A percentile compares a stretch with the other conserved stretches of the same genome.
phyloP scores from a whole-genome alignment of 1,140 invertebrate genomes.

The Pseudomyrmex dendroicus region DNA sequence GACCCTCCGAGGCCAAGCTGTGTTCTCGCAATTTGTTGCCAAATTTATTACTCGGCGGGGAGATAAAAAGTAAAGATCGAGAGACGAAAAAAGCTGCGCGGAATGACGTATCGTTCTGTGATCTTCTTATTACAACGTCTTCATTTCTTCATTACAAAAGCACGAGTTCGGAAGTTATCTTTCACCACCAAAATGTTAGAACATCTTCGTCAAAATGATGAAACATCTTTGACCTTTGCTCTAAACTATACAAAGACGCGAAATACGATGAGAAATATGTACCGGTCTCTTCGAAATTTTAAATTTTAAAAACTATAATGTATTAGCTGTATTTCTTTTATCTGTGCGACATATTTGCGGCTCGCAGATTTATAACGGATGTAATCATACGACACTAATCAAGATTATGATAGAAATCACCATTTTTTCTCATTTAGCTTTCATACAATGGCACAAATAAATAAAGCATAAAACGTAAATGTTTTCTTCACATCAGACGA shows the following conservation, averaged over 20 bases:
- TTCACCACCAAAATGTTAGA: conserved; percentile 1
- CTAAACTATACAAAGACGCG: neutral
- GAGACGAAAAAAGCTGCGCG: conserved; percentile 56
- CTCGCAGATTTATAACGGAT: neutral
- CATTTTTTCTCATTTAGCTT: neutral
- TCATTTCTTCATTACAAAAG: conserved; percentile 51
- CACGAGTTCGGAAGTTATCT: conserved; percentile 11
- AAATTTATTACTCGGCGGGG: conserved; percentile 71
- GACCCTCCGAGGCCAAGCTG: conserved; percentile 68
- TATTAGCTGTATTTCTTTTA: too few relatives aligned
- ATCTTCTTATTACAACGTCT: conserved; percentile 63
- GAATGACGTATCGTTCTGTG: conserved; percentile 70
- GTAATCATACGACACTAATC: neutral
- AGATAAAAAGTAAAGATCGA: conserved; percentile 70
- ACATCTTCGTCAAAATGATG: neutral
- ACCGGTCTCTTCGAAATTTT: neutral
- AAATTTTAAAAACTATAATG: neutral
- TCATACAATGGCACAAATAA: neutral
- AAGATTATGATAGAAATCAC: conserved; percentile 1
- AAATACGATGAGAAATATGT: neutral
- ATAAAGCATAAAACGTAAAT: conserved; percentile 12
- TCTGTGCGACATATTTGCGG: neutral
- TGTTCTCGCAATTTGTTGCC: conserved; percentile 75
- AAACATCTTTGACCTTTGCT: neutral
- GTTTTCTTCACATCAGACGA: neutral